phyloP scores from a whole-genome alignment of 1,140 invertebrate genomes.

The Notospermus geniculatus region DNA sequence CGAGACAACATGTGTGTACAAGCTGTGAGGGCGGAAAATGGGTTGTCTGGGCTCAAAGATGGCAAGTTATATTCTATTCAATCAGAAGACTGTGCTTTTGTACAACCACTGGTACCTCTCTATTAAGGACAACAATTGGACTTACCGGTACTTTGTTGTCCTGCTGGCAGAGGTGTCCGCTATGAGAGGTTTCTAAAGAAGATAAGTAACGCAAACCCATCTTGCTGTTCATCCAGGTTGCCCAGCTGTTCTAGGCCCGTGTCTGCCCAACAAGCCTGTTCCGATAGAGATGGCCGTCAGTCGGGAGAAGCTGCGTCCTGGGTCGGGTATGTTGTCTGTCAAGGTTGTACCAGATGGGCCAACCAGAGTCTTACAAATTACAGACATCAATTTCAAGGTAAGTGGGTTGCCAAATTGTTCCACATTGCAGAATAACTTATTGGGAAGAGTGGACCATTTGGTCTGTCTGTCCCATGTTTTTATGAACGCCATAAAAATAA shows the following conservation, averaged over 20 bases:
- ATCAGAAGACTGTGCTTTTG: slow-evolving; percentile 83
- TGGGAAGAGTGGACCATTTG: too few relatives aligned
- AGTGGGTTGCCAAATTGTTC: slow-evolving; percentile 14
- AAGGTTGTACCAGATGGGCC: slow-evolving; percentile 86
- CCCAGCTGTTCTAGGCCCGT: slow-evolving; percentile 79
- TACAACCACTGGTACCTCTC: slow-evolving; percentile 64
- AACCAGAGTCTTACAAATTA: slow-evolving; percentile 81
- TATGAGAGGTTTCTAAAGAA: too few relatives aligned
- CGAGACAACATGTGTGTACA: slow-evolving; percentile 88
- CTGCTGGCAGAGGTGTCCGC: too few relatives aligned
- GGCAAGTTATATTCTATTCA: slow-evolving; percentile 53
- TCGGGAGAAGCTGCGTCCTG: slow-evolving; percentile 76
- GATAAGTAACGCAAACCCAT: too few relatives aligned
- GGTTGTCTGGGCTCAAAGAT: slow-evolving; percentile 56
- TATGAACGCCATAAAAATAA: too few relatives aligned
- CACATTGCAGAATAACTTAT: too few relatives aligned
- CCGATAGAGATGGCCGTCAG: slow-evolving; percentile 79
- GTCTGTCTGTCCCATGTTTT: too few relatives aligned
- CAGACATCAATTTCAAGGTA: slow-evolving; percentile 64
- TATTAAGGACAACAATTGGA: too few relatives aligned
- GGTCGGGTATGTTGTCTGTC: slow-evolving; percentile 83
- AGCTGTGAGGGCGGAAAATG: slow-evolving; percentile 67
- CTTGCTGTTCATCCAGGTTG: slow-evolving; percentile 61
- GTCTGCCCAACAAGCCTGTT: slow-evolving; percentile 56
- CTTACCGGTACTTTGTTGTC: too few relatives aligned